Conservation (phyloP, 2,113 vertebrate species). For the Nothocercus julius region DNA sequence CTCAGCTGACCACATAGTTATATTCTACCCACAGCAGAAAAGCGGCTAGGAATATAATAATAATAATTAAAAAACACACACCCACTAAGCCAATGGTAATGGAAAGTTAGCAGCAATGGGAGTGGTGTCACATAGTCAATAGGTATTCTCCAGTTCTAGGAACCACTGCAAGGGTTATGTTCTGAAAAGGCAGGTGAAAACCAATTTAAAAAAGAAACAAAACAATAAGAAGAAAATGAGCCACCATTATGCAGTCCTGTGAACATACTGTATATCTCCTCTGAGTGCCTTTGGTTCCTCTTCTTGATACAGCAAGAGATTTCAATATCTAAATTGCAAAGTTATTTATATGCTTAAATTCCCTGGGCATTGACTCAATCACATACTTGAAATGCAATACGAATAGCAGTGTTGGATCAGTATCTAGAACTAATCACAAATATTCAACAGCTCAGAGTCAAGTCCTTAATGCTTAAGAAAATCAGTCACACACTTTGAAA, state of each 20-base stretch:
- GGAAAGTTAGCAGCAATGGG: not conserved
- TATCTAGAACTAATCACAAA: not conserved
- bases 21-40: not conserved
- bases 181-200: not conserved
- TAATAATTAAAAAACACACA: not conserved
- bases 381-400: not conserved
- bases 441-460: not conserved
- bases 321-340: not conserved
- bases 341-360: not conserved
- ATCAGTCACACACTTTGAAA: not conserved
- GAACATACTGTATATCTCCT: not conserved
- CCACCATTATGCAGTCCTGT: not conserved
- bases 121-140: not conserved
- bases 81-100: not conserved
- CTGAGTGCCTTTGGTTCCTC: not conserved
- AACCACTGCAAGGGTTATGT: not conserved
- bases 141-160: not conserved
- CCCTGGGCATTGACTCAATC: not conserved
- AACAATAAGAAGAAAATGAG: not conserved
- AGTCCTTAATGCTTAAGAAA: not conserved
- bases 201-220: not conserved
- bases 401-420: not conserved
- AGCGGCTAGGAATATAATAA: not conserved
- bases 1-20: rapidly evolving
- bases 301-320: not conserved